Conservation (phyloP, 2,797 vertebrate genomes). For the Synaphobranchus kaupii region DNA sequence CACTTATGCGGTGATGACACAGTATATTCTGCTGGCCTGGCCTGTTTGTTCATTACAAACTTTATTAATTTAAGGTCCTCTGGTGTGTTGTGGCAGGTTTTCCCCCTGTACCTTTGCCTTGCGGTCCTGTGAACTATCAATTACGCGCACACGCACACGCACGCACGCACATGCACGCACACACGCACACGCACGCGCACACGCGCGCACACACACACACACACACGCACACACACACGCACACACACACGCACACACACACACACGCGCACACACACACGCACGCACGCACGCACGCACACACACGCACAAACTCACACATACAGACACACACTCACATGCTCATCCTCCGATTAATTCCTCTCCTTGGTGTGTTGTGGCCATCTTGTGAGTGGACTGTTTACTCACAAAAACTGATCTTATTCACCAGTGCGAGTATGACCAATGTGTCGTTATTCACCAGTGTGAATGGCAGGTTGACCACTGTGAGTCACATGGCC, state of each 20-base stretch:
- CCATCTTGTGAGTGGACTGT: conserved; percentile 43
- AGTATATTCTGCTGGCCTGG: neutral
- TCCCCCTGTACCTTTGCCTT: conserved; percentile 58
- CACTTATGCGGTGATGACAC: too few relatives aligned
- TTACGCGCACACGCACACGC: conserved; percentile 24
- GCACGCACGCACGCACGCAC: neutral
- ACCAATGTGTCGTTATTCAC: too few relatives aligned
- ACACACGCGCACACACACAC: conserved; percentile 18
- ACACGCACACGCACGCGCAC: conserved; percentile 32
- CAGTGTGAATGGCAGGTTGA: neutral
- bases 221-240: neutral
- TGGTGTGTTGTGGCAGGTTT: neutral
- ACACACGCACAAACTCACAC: neutral
- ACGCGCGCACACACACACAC: neutral
- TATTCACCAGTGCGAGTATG: neutral
- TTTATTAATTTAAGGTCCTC: neutral
- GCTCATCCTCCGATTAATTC: conserved; percentile 33
- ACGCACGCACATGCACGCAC: conserved; percentile 32
- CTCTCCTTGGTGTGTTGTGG: conserved; percentile 25
- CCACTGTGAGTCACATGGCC: too few relatives aligned
- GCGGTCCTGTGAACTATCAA: conserved; percentile 60
- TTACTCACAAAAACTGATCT: conserved; percentile 43
- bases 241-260: conserved; percentile 25
- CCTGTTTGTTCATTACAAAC: conserved; percentile 4
- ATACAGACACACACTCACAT: conserved; percentile 32